These are phyloP conservation scores for Myopa testacea DNA, from an alignment of 2,888 invertebrate species.

Conservation along the genomic window DNA sequence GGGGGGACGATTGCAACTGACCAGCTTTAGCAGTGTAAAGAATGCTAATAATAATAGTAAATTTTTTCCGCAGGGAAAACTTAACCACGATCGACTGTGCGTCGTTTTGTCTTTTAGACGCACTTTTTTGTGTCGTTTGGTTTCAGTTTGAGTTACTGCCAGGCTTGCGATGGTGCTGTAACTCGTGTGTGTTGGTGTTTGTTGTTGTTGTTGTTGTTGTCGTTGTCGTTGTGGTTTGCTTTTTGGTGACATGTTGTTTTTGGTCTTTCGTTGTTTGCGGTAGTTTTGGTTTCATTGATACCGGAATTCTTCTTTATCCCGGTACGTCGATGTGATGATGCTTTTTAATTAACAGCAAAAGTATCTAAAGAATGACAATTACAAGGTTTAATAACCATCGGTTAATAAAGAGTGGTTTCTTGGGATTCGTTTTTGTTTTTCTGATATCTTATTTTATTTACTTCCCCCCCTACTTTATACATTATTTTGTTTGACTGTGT, in stretches of 20 bases:
- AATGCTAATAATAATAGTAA: constrained; percentile 48
- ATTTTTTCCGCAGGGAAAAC: background rate
- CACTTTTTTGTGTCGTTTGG: constrained; percentile 57
- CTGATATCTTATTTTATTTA: no score
- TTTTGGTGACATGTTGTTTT: constrained; percentile 25
- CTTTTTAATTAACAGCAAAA: no score
- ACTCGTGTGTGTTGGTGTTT: constrained; percentile 6
- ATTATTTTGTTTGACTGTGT: constrained; percentile 21
- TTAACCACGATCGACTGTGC: background rate
- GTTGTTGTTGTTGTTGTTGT: constrained; percentile 50
- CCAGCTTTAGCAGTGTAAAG: constrained; percentile 43
- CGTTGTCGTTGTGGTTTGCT: constrained; percentile 51
- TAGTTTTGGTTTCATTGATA: constrained; percentile 49
- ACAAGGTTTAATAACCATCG: no score
- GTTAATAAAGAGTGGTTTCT: no score
- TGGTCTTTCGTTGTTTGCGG: constrained; percentile 29
- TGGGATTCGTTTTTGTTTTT: no score
- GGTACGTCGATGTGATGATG: no score
- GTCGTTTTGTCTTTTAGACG: constrained; percentile 54
- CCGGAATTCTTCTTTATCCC: no score
- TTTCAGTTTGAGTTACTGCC: no score
- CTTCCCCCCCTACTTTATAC: no score
- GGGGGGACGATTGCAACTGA: constrained; percentile 79
- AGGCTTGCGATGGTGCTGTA: constrained; percentile 21
- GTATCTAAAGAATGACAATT: no score